Evolutionary conservation across 1,140 invertebrate genomes (phyloP), one percentile per base, ranked within the genome.

Genomic region (Brachionus paranguensis): DNA sequence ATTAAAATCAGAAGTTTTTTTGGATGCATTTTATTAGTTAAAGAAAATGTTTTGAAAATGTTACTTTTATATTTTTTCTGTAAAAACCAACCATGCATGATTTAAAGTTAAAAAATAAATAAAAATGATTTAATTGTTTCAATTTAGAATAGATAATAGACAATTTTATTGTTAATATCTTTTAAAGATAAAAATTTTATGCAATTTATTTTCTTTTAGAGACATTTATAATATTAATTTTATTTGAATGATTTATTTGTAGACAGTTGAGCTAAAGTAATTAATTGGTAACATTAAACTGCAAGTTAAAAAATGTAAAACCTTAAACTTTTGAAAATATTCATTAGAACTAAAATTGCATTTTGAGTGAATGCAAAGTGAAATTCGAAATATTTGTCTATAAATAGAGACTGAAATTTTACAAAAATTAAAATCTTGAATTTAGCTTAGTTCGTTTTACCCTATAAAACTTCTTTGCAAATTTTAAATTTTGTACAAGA

Each of bases 381-480:
- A 60, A 24, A 20, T 24, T 60, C 17, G 17, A 20, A 60, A 60
- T 24, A 8, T 60, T 60, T 68, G 27, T 12, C 65, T 41, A 68
- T 68, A 68, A 68, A 68, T 33, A 68, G 27, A 68, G 29, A 12
- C 12, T 68, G 27, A 68, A 37, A 33, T 68, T n/a, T 12, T 33
- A 4, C 17, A 68, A 20, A 14, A 33, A 33, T 37, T 12, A 68
- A 3, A n/a, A 14, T 68, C 29, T 64, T 20, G 11, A 10, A 10
- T 20, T 60, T 60, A 79, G 17, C 1, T 79, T 1, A 12, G n/a
- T 24, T 27, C 20, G n/a, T 64, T 41, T 20, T 64, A 64, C 78
- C 78, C 53, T 64, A 81, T 81, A 53, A 81, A 81, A 81, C 50
- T 64, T 81, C 53, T 64, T 64, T 45, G 20, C 78, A 60, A 47